Evolutionary conservation across 2,888 invertebrate species (phyloP).

Genomic region (Acanthacorydalis orientalis): DNA sequence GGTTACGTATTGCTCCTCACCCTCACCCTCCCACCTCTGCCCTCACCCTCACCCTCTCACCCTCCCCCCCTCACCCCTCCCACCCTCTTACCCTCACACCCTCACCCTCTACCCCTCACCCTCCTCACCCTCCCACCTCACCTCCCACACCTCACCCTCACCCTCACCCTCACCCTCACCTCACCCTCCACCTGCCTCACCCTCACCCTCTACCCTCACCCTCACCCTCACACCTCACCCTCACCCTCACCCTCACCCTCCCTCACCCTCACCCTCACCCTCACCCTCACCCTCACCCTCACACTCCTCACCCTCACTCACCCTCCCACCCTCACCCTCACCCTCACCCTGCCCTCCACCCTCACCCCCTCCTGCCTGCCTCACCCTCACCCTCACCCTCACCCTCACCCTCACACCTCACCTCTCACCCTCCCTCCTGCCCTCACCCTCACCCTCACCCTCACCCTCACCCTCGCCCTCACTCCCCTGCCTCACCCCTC

Average conservation of each 20-base stretch:
- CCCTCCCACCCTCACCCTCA: neutral
- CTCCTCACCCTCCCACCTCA: neutral
- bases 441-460: neutral
- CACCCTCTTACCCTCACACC: neutral
- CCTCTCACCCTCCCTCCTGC: neutral
- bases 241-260: neutral
- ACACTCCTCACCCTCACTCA: neutral
- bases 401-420: neutral
- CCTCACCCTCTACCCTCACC: neutral
- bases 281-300: neutral
- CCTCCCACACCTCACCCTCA: neutral
- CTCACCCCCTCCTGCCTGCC: neutral
- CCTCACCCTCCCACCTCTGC: neutral
- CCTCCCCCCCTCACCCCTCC: neutral
- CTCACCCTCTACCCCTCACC: neutral
- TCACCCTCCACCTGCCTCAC: neutral
- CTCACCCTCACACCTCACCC: neutral
- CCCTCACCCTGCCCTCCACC: neutral
- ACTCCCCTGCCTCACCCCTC: neutral
- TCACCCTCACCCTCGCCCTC: neutral
- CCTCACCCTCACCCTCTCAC: neutral
- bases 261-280: neutral
- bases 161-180: neutral
- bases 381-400: neutral
- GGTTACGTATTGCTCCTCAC: no score